Percentiles rank a stretch among this genome's conserved stretches.
These are phyloP conservation scores for Apodemia hepburni DNA, from an alignment of 2,888 invertebrate genomes.

Conservation along the genomic window DNA sequence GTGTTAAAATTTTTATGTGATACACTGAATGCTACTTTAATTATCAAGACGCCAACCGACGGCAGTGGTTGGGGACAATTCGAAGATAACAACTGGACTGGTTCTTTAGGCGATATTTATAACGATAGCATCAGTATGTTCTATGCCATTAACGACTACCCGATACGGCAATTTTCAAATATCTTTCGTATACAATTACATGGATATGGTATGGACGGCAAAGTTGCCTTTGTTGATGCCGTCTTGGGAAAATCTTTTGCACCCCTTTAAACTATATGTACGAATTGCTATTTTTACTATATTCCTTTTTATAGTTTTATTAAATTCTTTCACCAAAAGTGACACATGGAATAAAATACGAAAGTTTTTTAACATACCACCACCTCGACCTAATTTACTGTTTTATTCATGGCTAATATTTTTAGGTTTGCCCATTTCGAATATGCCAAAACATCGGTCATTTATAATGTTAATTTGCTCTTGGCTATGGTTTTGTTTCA, in stretches of 20 bases:
- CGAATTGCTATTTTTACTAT: conserved; percentile 41
- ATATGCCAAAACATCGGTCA: conserved; percentile 39
- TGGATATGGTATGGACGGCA: conserved; percentile 54
- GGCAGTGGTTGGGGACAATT: conserved; percentile 42
- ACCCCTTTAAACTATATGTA: conserved; percentile 42
- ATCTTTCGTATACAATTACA: conserved; percentile 49
- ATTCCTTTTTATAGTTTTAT: conserved; percentile 42
- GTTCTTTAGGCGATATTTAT: conserved; percentile 50
- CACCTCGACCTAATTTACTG: conserved; percentile 43
- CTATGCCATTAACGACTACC: conserved; percentile 42
- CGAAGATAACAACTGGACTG: conserved; percentile 52
- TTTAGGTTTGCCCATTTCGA: conserved; percentile 46
- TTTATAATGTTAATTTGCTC: conserved; percentile 40
- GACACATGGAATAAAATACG: conserved; percentile 37
- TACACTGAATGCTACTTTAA: conserved; percentile 48
- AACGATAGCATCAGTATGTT: conserved; percentile 45
- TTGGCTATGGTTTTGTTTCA: conserved; percentile 53
- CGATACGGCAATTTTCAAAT: conserved; percentile 53
- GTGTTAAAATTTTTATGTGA: conserved; percentile 43
- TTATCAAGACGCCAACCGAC: conserved; percentile 38
- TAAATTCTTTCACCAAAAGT: conserved; percentile 40
- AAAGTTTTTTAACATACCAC: conserved; percentile 36
- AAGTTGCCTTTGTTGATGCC: conserved; percentile 41
- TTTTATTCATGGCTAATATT: conserved; percentile 53
- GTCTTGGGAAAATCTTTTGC: conserved; percentile 50